Base-by-base conservation (phyloP, 2,113 vertebrate species). In the Odocoileus virginianus region DNA sequence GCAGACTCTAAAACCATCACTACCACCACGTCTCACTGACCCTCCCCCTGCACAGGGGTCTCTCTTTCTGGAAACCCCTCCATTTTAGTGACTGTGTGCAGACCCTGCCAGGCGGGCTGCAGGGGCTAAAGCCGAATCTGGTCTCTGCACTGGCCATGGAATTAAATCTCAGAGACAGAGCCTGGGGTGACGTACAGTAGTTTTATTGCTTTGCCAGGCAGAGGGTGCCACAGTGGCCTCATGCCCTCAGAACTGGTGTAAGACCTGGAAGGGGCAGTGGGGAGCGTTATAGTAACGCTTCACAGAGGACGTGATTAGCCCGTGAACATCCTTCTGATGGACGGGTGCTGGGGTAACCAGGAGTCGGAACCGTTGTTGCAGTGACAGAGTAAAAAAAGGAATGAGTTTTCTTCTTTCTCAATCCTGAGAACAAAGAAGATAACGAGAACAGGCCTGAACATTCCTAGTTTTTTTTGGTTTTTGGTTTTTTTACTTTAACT, bases 141-240 rank as follows among this genome's bases (percentile, higher is more conserved):
- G 45, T 11, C 45, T 52, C 28, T 33, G 16, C 12, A 50, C 28
- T 0, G 5, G 78, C 28, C 16, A 50, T 0, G 0, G 45, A 81
- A 81, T 81, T 52, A 81, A 33, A 52, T 21, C 78, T 81, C 28
- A 30, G 78, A 33, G 45, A 12, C 78, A 50, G 78, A 30, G 76
- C 12, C 47, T 19, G 28, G 78, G 45, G 45, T 6, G 28, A 33
- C 19, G 28, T 3, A 33, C 16, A 11, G 16, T 2, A 12, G 28
- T 12, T 33, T 12, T 2, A 50, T 33, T 28, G 74, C 74, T 33
- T 50, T 21, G 28, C 45, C 78, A 81, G 28, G 78, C 45, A 50
- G 16, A 52, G 45, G 78, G 78, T 10, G 28, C 7, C 45, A 52
- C 45, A 7, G 78, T 6, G 5, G 9, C 5, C 78, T 52, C 78